Conservation (phyloP, 2,888 invertebrate species). For the Gymnocheta viridis region DNA sequence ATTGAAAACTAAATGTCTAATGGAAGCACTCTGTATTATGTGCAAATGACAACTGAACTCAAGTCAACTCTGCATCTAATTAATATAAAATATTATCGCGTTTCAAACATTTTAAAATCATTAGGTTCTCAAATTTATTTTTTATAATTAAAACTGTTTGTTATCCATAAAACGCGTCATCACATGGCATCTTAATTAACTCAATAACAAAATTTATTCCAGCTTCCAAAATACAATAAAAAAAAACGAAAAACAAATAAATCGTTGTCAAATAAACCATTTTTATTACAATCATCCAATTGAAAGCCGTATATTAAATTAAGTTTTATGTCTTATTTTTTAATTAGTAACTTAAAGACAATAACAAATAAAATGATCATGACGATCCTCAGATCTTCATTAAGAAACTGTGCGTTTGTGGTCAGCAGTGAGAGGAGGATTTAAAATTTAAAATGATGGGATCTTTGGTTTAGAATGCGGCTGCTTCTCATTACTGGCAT, state of each 20-base stretch:
- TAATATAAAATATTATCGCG: no score
- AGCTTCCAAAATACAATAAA: conserved; percentile 14
- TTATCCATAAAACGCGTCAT: conserved; percentile 44
- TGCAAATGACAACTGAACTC: background rate
- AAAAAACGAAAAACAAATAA: conserved; percentile 38
- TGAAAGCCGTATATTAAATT: conserved; percentile 47
- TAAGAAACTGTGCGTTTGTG: conserved; percentile 4
- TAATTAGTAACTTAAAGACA: conserved; percentile 50
- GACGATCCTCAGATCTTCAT: conserved; percentile 39
- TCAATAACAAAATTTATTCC: conserved; percentile 16
- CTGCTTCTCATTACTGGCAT: background rate
- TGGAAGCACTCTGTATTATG: no score
- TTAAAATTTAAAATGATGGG: conserved; percentile 25
- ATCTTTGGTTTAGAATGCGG: conserved; percentile 25
- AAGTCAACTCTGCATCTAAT: background rate
- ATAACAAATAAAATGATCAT: conserved; percentile 49
- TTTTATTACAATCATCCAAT: conserved; percentile 51
- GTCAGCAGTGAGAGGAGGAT: conserved; percentile 1
- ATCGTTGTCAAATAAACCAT: conserved; percentile 61
- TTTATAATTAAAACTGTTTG: conserved; percentile 25
- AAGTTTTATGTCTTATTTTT: conserved; percentile 49
- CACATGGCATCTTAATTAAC: conserved; percentile 58
- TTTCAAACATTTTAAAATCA: background rate
- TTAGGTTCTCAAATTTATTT: background rate
- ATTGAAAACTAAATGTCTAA: no score